Percentiles rank a stretch among this genome's conserved stretches.
phyloP scores from a whole-genome alignment of 2,888 invertebrate species.

The Ligdia adustata region DNA sequence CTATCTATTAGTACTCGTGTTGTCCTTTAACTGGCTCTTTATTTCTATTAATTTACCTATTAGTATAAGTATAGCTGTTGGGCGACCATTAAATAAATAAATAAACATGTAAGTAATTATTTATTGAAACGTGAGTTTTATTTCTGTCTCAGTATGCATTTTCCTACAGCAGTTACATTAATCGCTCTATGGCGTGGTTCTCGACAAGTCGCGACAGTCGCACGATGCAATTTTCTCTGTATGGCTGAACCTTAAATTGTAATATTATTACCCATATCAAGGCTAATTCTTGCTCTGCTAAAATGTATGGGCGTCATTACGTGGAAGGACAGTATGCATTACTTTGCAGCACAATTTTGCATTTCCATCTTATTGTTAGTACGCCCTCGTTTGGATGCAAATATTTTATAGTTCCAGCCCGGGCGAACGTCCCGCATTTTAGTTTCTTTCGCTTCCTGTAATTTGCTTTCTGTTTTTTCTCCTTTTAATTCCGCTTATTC shows the following conservation, averaged over 20 bases:
- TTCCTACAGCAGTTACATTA: too few relatives aligned
- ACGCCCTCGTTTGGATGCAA: conserved; percentile 75
- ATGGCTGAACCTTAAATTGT: conserved; percentile 10
- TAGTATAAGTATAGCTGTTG: too few relatives aligned
- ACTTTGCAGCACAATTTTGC: conserved; percentile 58
- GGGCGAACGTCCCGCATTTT: conserved; percentile 62
- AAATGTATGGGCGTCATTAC: conserved; percentile 53
- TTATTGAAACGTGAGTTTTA: too few relatives aligned
- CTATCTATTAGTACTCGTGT: too few relatives aligned
- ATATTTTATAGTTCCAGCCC: conserved; percentile 74
- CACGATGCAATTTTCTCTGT: not conserved
- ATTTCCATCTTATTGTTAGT: conserved; percentile 76
- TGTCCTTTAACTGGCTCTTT: too few relatives aligned
- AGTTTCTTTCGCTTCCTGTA: conserved; percentile 70
- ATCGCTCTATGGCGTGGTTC: too few relatives aligned
- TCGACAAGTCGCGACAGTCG: not conserved
- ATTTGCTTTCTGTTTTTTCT: conserved; percentile 66
- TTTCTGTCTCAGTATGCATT: too few relatives aligned
- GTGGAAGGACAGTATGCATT: conserved; percentile 58
- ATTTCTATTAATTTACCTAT: too few relatives aligned
- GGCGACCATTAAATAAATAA: too few relatives aligned
- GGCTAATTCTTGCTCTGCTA: conserved; percentile 44
- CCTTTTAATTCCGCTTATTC: conserved; percentile 63
- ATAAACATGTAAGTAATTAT: too few relatives aligned
- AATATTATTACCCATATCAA: conserved; percentile 31